These are phyloP conservation scores for Mionectes macconnelli DNA, from an alignment of 2,113 vertebrate species.

Conservation along the genomic window DNA sequence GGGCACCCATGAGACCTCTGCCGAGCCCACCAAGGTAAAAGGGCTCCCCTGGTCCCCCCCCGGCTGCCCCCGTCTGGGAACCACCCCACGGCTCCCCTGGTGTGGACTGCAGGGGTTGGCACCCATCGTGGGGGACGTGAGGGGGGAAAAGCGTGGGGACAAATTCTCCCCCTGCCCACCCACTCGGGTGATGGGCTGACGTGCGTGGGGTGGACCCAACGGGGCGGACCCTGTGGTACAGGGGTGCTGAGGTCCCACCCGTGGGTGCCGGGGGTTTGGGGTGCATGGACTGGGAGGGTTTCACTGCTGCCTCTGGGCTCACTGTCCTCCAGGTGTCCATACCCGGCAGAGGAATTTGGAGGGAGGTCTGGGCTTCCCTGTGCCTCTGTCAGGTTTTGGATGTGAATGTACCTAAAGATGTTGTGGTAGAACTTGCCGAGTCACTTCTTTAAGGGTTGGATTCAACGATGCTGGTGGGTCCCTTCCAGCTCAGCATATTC, in stretches of 20 bases:
- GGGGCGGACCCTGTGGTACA: neutral
- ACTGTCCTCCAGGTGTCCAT: neutral
- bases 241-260: neutral
- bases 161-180: no score
- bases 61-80: neutral
- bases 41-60: neutral
- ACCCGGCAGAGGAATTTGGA: neutral
- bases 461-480: neutral
- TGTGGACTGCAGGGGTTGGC: neutral
- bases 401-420: neutral
- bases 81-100: no score
- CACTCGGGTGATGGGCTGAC: neutral
- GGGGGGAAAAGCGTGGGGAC: neutral
- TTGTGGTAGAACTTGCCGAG: neutral
- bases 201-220: neutral
- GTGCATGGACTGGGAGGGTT: fast-evolving
- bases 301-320: fast-evolving
- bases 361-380: neutral
- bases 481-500: neutral
- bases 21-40: constrained; percentile 36
- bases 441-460: neutral
- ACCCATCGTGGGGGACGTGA: fast-evolving
- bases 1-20: constrained; percentile 13
- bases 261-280: neutral
- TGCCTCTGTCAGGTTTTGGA: neutral